A percentile compares a stretch with the other conserved stretches of the same genome.
These are phyloP conservation scores for Diaprepes abbreviatus DNA, from an alignment of 2,888 invertebrate genomes.

Conservation along the genomic window DNA sequence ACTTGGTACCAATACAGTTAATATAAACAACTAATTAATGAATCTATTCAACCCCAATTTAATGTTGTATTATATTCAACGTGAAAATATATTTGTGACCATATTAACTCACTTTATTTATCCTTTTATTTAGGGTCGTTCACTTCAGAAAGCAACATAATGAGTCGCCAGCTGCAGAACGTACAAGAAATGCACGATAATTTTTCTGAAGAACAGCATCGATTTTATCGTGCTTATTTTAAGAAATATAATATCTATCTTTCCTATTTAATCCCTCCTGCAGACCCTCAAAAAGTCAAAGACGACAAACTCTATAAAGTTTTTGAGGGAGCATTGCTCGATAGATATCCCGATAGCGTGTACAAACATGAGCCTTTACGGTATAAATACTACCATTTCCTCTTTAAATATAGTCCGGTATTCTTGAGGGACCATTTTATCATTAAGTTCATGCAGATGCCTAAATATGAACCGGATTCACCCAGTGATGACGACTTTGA, in stretches of 20 bases:
- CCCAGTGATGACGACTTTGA: constrained; percentile 32
- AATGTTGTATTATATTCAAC: no score
- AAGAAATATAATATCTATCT: constrained; percentile 74
- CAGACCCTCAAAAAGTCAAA: constrained; percentile 70
- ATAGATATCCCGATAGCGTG: constrained; percentile 71
- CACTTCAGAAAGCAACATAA: constrained; percentile 76
- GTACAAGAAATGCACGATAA: constrained; percentile 76
- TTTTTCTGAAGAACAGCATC: constrained; percentile 75
- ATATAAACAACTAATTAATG: no score
- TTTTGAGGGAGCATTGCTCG: constrained; percentile 76
- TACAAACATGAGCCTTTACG: constrained; percentile 81
- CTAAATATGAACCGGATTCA: constrained; percentile 63
- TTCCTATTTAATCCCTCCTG: constrained; percentile 59
- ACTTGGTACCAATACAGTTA: no score
- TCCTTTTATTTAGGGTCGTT: constrained; percentile 84
- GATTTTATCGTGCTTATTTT: constrained; percentile 78
- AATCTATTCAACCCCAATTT: no score
- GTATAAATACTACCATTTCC: constrained; percentile 76
- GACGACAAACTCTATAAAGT: constrained; percentile 71
- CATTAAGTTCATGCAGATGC: constrained; percentile 76
- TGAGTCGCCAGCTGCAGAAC: constrained; percentile 74
- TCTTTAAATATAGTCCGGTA: constrained; percentile 75
- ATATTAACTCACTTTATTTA: no score
- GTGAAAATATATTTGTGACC: no score
- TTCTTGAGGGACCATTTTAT: constrained; percentile 73